Evolutionary conservation across 1,140 invertebrate genomes (phyloP).

Genomic region (Drosophila navojoa): DNA sequence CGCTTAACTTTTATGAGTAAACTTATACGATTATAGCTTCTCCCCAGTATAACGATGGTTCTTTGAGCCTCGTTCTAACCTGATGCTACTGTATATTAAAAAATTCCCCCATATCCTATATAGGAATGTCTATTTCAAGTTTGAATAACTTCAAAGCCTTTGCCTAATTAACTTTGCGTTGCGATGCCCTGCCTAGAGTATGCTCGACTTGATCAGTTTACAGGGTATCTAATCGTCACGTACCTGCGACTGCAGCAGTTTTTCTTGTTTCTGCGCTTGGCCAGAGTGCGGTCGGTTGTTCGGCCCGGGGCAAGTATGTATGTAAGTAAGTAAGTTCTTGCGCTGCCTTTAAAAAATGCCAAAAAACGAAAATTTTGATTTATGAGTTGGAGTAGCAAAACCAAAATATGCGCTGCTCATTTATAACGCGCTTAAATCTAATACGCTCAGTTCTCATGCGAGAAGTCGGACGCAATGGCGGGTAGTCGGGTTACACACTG

Average conservation of each 20-base stretch:
- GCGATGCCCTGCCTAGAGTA: too few relatives aligned
- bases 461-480: constrained; percentile 24
- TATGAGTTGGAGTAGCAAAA: constrained; percentile 63
- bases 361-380: constrained; percentile 81
- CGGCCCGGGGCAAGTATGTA: constrained; percentile 21
- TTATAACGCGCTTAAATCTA: constrained; percentile 82
- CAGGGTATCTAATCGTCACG: not conserved
- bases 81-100: too few relatives aligned
- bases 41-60: too few relatives aligned
- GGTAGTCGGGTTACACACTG: constrained; percentile 36
- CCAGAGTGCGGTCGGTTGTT: constrained; percentile 15
- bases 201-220: not conserved
- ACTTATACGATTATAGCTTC: too few relatives aligned
- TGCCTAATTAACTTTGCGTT: too few relatives aligned
- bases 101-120: too few relatives aligned
- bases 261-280: not conserved
- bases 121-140: too few relatives aligned
- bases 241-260: not conserved
- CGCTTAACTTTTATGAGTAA: too few relatives aligned
- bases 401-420: constrained; percentile 76
- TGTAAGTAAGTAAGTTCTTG: constrained; percentile 46
- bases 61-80: too few relatives aligned
- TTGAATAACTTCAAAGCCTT: too few relatives aligned
- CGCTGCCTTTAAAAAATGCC: constrained; percentile 74
- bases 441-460: constrained; percentile 75